Conservation (phyloP, 2,113 vertebrate species). For the Ancistrus triradiatus region DNA sequence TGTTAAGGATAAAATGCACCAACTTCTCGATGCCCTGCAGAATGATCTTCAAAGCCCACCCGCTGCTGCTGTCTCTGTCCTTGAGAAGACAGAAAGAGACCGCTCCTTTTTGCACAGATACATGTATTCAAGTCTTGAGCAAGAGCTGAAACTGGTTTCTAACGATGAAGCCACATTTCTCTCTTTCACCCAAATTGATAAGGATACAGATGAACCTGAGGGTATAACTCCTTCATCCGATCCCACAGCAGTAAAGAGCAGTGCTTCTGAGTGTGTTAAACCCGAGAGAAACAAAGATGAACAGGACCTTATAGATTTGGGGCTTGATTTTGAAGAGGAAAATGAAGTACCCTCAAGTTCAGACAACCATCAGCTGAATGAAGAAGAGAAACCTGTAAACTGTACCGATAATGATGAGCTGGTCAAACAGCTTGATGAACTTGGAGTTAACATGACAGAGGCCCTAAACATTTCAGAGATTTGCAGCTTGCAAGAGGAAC, state of each 20-base stretch:
- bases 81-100: not conserved
- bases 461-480: conserved; percentile 55
- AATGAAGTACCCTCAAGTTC: conserved; percentile 15
- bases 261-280: conserved; percentile 32
- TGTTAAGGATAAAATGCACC: conserved; percentile 69
- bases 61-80: conserved; percentile 19
- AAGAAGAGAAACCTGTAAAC: conserved; percentile 32
- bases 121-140: conserved; percentile 29
- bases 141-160: too few species aligned
- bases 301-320: conserved; percentile 16
- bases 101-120: conserved; percentile 23
- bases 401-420: conserved; percentile 18
- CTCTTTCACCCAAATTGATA: conserved; percentile 31
- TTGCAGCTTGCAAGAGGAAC: conserved; percentile 31
- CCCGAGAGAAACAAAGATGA: conserved; percentile 13
- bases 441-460: conserved; percentile 56
- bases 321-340: conserved; percentile 2
- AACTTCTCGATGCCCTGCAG: conserved; percentile 66
- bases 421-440: conserved; percentile 55
- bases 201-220: conserved; percentile 22
- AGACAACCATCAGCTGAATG: conserved; percentile 10
- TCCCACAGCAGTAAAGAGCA: conserved; percentile 26
- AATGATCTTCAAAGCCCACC: conserved; percentile 60
- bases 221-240: conserved; percentile 8
- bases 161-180: conserved; percentile 31